Evolutionary conservation across 2,888 invertebrate genomes (phyloP), one percentile per base, ranked within the genome.

Genomic region (Meliscaeva auricollis): DNA sequence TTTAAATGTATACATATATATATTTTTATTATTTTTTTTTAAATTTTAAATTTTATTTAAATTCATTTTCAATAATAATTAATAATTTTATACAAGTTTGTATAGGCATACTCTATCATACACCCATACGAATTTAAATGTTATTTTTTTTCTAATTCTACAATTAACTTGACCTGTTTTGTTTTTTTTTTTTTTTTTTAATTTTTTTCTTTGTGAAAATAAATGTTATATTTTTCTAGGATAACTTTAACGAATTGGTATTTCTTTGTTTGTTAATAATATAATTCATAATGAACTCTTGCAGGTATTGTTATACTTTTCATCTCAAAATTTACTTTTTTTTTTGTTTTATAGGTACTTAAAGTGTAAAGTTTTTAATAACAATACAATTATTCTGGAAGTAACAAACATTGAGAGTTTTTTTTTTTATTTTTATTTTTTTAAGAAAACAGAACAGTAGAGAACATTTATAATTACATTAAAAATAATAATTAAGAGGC

Each of bases 311-410:
- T 70, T 38, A 75, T 79, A 22, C 5, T 66, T 52, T 52, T 76
- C 46, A 78, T 76, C 60, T 76, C 72, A 84, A 79, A 75, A 52
- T 72, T 72, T n/a, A n/a, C 35, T 52, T 50, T 44, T 9, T 35
- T 38, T 7, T 56, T n/a, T n/a, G n/a, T n/a, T 68, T 62, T 56
- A 73, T 85, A 85, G 85, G 85, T 85, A 85, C 85, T 80, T 85
- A 85, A 81, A 69, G 85, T 85, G 76, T 85, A 85, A 85, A 68
- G 22, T 58, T 77, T 50, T 80, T 41, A 5, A n/a, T 50, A 64
- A 35, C 44, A 30, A 56, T 22, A 44, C 20, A 32, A 44, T 20
- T 20, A 56, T 35, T 48, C 17, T 41, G 3, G 20, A 48, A 73
- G 11, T 35, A 30, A n/a, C 20, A 56, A 26, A 52, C 11, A 22